A percentile compares a stretch with the other conserved stretches of the same genome.
phyloP scores from a whole-genome alignment of 2,797 vertebrate genomes.

The Oryzias dopingdopingensis region DNA sequence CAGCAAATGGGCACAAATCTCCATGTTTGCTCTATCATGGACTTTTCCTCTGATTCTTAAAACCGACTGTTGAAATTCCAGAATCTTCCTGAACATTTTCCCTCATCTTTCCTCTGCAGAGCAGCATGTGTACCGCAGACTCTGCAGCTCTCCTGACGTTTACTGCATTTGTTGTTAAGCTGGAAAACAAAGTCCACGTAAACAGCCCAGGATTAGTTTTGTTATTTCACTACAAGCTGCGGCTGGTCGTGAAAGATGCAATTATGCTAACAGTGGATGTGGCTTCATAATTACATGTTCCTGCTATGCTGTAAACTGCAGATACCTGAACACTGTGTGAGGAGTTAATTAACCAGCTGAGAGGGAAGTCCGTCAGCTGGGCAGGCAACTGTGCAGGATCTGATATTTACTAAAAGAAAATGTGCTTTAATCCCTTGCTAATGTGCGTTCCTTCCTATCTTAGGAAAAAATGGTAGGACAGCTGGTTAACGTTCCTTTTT shows the following conservation, averaged over 20 bases:
- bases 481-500: too few relatives aligned
- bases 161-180: conserved; percentile 5
- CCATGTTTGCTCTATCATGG: background rate
- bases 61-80: conserved; percentile 3
- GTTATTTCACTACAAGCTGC: conserved; percentile 16
- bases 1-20: conserved; percentile 11
- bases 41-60: background rate
- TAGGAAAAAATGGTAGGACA: too few relatives aligned
- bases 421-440: too few relatives aligned
- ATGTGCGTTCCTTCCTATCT: too few relatives aligned
- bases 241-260: conserved; percentile 23
- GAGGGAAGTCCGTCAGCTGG: conserved; percentile 3
- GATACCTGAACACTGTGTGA: conserved; percentile 17
- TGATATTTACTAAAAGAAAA: background rate
- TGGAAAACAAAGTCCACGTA: conserved; percentile 7
- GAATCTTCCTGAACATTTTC: background rate
- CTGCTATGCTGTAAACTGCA: conserved; percentile 30
- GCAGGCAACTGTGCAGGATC: conserved; percentile 3
- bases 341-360: conserved; percentile 19
- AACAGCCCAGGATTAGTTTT: conserved; percentile 8
- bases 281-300: conserved; percentile 31
- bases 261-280: conserved; percentile 34
- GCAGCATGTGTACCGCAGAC: background rate
- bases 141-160: conserved; percentile 5
- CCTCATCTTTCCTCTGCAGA: background rate